phyloP scores from a whole-genome alignment of 2,797 vertebrate genomes.

The Kryptopterus vitreolus region DNA sequence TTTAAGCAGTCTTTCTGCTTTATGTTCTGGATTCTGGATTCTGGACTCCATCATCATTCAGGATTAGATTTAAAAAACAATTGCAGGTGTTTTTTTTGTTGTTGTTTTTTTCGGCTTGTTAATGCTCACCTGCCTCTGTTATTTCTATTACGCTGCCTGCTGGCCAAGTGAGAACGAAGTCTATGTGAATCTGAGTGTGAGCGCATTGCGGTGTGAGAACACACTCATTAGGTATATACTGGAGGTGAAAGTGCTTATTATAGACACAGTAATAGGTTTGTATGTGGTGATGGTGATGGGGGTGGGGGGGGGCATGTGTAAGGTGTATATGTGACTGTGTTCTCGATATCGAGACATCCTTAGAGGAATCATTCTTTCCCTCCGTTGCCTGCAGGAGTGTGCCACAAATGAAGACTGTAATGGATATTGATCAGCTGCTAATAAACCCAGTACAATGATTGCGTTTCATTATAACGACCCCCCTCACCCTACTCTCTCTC shows the following conservation, averaged over 20 bases:
- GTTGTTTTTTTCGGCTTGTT: too few relatives aligned
- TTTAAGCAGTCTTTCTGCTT: neutral
- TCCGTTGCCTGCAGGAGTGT: constrained; percentile 20
- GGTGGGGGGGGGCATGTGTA: constrained; percentile 34
- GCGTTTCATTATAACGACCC: neutral
- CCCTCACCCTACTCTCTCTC: too few relatives aligned
- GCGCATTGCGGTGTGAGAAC: neutral
- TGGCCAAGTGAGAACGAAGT: neutral
- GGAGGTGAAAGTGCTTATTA: constrained; percentile 23
- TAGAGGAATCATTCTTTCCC: constrained; percentile 42
- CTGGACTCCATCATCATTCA: neutral
- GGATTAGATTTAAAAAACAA: neutral
- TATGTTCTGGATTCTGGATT: neutral
- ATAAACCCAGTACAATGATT: constrained; percentile 35
- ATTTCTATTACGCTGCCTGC: neutral
- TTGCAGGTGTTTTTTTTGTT: neutral
- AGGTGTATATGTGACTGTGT: constrained; percentile 22
- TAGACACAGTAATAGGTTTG: constrained; percentile 33
- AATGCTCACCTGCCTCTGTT: neutral
- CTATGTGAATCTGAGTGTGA: neutral
- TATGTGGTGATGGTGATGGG: constrained; percentile 13
- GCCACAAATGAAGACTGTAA: constrained; percentile 47
- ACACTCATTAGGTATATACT: neutral
- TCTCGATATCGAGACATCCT: constrained; percentile 44
- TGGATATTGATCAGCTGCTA: constrained; percentile 50